These are phyloP conservation scores for Zaprionus inermis DNA, from an alignment of 1,140 invertebrate genomes.

Conservation along the genomic window DNA sequence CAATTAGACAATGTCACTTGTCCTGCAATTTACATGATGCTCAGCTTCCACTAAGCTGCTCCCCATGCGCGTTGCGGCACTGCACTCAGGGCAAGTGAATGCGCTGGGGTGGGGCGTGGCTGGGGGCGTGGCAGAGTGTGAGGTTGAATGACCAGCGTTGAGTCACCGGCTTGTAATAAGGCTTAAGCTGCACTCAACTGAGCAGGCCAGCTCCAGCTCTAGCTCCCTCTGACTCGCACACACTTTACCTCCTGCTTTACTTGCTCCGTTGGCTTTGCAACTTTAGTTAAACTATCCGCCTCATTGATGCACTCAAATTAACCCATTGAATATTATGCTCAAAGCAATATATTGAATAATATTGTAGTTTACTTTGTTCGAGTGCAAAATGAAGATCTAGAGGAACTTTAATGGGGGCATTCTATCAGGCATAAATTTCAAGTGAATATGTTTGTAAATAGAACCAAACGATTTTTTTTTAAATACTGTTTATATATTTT, in stretches of 20 bases:
- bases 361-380: neutral
- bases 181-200: constrained; percentile 19
- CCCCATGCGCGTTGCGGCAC: constrained; percentile 17
- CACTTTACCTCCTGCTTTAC: neutral
- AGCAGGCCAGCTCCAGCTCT: neutral
- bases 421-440: too few relatives aligned
- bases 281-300: constrained; percentile 1
- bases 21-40: constrained; percentile 42
- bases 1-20: constrained; percentile 71
- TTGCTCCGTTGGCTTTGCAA: neutral
- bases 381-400: neutral
- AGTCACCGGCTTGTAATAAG: constrained; percentile 20
- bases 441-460: too few relatives aligned
- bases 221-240: neutral
- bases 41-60: constrained; percentile 42
- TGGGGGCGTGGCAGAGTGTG: neutral
- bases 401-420: neutral
- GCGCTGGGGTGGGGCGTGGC: neutral
- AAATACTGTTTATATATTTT: too few relatives aligned
- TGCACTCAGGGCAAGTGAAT: constrained; percentile 11
- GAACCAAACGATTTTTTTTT: too few relatives aligned
- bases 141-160: constrained; percentile 5
- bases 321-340: constrained; percentile 2
- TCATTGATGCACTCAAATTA: constrained; percentile 21
- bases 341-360: neutral